Evolutionary conservation across 2,797 vertebrate genomes (phyloP), one percentile per base, ranked within the genome.

Genomic region (Cyprinella venusta): DNA sequence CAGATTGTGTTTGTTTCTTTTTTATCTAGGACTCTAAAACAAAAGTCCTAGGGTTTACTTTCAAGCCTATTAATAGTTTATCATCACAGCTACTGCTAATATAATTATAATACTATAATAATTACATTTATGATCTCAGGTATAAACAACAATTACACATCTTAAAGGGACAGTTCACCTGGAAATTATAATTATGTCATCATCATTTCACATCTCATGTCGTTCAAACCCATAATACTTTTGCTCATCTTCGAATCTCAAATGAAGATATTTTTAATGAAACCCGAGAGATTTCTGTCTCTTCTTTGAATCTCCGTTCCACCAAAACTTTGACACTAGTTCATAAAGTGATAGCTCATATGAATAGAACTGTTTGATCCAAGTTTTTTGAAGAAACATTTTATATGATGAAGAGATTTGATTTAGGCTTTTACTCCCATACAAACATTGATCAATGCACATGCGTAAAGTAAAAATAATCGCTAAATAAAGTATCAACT

Each of bases 41-140:
- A 56, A 70, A 33, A 70, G 7, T 33, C 52, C 24, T 26, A 13
- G 67, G 33, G 33, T 59, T 56, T 8, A 59, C 42, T 59, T 52
- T 69, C 15, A 38, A 68, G n/a, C 40, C 13, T 52, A 52, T 52
- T 33, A 40, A 26, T 65, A 16, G 19, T 54, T 79, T 74, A 19
- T 79, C 16, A 42, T 45, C n/a, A 24, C 50, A 80, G 26, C 68
- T 61, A 24, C 54, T 71, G 26, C 9, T 72, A 72, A 72, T 52
- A 52, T 50, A 54, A 12, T 74, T 30, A 2, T 30, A 30, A 10
- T 16, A n/a, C 2, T 75, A n/a, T 71, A 30, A 59, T 56, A 45
- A 56, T 75, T 21, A 75, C 50, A 38, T 56, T 13, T 40, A 5
- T 59, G 9, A 61, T 52, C 7, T 54, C 48, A 24, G 63, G 45